Percentiles rank a stretch among this genome's conserved stretches.
Evolutionary conservation across 2,113 vertebrate genomes (phyloP).

Genomic region (Numida meleagris): DNA sequence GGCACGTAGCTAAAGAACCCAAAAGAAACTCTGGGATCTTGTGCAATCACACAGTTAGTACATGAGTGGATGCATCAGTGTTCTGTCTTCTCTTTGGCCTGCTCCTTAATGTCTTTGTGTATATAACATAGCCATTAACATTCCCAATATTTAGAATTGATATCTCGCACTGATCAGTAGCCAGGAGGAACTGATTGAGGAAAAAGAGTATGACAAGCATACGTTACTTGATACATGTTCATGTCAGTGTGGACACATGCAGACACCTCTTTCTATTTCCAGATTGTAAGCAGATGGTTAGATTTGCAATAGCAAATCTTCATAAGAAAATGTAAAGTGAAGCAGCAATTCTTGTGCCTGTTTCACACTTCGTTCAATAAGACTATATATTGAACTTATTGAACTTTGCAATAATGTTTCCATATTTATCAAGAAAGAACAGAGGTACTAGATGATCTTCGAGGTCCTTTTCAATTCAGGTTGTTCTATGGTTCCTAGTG

Average conservation of each 20-base stretch:
- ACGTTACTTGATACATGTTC: not conserved
- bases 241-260: not conserved
- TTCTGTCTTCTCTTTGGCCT: not conserved
- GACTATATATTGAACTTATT: not conserved
- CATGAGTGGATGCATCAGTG: not conserved
- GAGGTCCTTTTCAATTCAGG: too few relatives aligned
- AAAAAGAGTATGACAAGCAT: not conserved
- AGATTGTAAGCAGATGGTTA: not conserved
- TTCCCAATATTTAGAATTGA: not conserved
- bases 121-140: not conserved
- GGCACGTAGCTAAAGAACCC: not conserved
- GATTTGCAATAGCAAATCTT: not conserved
- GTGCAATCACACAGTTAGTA: not conserved
- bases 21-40: not conserved
- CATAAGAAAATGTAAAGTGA: not conserved
- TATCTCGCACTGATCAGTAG: fast-evolving
- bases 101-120: not conserved
- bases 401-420: not conserved
- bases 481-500: too few relatives aligned
- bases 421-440: not conserved
- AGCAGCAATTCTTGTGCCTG: not conserved
- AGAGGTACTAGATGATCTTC: too few relatives aligned
- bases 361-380: not conserved
- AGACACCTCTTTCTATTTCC: not conserved
- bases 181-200: not conserved